Conservation (phyloP, 2,888 invertebrate genomes). For the Ptychoptera albimana region DNA sequence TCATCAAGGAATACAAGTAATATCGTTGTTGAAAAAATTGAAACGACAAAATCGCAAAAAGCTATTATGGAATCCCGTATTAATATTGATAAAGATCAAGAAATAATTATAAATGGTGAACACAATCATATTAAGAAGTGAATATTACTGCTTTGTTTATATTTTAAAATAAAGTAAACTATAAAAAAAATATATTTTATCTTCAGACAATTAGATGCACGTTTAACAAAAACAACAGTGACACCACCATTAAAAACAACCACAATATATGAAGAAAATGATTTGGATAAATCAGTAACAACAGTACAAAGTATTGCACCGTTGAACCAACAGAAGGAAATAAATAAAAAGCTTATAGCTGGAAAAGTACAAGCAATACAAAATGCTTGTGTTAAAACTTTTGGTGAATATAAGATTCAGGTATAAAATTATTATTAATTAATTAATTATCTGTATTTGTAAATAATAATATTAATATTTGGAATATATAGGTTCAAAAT, state of each 20-base stretch:
- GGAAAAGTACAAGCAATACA: slow-evolving; percentile 11
- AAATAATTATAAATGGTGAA: too few species aligned
- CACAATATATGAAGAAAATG: slow-evolving; percentile 6
- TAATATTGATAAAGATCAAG: neutral
- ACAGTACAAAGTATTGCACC: slow-evolving; percentile 4
- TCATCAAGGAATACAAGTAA: slow-evolving; percentile 12
- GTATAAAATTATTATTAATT: slow-evolving; percentile 16
- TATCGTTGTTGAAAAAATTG: slow-evolving; percentile 8
- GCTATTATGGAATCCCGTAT: neutral
- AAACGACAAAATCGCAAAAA: neutral
- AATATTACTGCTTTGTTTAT: too few species aligned
- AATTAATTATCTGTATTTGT: neutral
- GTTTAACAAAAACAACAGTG: slow-evolving; percentile 16
- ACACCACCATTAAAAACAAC: slow-evolving; percentile 12
- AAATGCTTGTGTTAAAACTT: slow-evolving; percentile 21
- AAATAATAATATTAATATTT: slow-evolving; percentile 19
- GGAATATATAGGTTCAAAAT: slow-evolving; percentile 24
- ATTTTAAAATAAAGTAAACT: too few species aligned
- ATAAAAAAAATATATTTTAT: neutral
- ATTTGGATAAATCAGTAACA: too few species aligned
- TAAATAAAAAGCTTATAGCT: slow-evolving; percentile 3
- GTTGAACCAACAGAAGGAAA: slow-evolving; percentile 27
- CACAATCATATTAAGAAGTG: neutral
- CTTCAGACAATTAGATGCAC: slow-evolving; percentile 20
- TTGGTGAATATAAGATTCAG: slow-evolving; percentile 33